Evolutionary conservation across 35 echinoderm and acorn worm species (phyloP), one percentile per base, ranked within the genome.

Genomic region (Ophioderma brevispina): DNA sequence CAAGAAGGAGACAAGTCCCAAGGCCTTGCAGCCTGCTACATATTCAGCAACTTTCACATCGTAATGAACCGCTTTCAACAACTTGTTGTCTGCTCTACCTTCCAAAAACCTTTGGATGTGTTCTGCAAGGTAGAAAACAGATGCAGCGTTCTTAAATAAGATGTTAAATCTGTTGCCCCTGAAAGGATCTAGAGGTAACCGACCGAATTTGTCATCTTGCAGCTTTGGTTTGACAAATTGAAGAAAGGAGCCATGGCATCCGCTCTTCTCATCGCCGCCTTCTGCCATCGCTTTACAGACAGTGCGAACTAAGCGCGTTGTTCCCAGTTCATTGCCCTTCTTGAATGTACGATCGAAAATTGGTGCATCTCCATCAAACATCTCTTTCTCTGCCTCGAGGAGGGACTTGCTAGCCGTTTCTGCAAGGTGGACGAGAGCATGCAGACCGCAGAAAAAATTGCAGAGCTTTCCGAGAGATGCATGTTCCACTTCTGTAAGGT

Each of bases 401-500:
- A 82, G 25, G 0, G 79, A 38, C 75, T 17, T n/a, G 0, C 55
- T 19, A 37, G 88, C 80, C 32, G 38, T 33, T 21, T 90, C 88
- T 8, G 79, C 88, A 43, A 90, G 40, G 36, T 90, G 88, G 1
- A 90, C 88, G 8, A 82, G 59, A 13, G 88, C 88, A 82, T 82
- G 88, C 23, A 90, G 79, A 31, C 88, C 88, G 38, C 88, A 82
- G 32, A 90, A 90, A 36, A 90, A 82, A 33, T 82, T 90, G 33
- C 79, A 82, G 10, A 90, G 52, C 35, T 90, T 90, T 56, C 88
- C 88, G 0, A 90, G 49, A 11, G 46, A 52, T 0, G 63, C 81
- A 11, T 21, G 46, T 52, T 52, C 46, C 8, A 11, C 46, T 11
- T 52, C 46, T 52, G 46, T 11, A 11, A 52, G 46, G 46, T 52